Percentiles rank a stretch among this genome's conserved stretches.
These are phyloP conservation scores for Elysia crispata DNA, from an alignment of 2,888 invertebrate species.

Conservation along the genomic window DNA sequence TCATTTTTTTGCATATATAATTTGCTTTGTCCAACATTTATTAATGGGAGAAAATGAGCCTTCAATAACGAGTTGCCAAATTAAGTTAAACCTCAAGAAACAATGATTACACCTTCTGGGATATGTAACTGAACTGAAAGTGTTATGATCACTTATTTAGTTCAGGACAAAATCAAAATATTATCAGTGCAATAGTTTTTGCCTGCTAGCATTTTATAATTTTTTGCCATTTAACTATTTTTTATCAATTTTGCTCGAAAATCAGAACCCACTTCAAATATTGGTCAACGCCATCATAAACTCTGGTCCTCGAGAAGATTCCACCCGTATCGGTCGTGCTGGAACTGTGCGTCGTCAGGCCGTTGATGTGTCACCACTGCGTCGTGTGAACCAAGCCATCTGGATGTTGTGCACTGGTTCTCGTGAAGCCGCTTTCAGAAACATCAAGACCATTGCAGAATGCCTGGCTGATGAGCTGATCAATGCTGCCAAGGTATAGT, in stretches of 20 bases:
- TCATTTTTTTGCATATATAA: too few species aligned
- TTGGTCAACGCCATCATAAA: conserved; percentile 93
- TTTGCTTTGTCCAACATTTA: too few species aligned
- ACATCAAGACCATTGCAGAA: conserved; percentile 99
- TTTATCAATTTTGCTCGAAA: conserved; percentile 56
- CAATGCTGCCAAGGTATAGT: conserved; percentile 94
- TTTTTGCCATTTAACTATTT: conserved; percentile 15
- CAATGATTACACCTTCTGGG: too few species aligned
- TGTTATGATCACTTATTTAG: too few species aligned
- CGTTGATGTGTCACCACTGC: conserved; percentile 98
- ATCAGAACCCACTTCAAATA: conserved; percentile 82
- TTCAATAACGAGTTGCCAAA: too few species aligned
- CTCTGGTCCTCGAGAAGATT: conserved; percentile 99
- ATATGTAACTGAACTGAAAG: too few species aligned
- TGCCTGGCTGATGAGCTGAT: conserved; percentile 99
- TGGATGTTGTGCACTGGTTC: conserved; percentile 99
- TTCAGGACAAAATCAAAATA: too few species aligned
- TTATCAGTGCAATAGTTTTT: too few species aligned
- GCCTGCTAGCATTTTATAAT: too few species aligned
- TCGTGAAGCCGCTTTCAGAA: conserved; percentile 99
- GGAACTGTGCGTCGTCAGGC: conserved; percentile 99
- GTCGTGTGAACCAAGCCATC: conserved; percentile 99
- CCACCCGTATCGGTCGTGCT: conserved; percentile 99
- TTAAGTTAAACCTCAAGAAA: too few species aligned
- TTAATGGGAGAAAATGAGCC: too few species aligned